These are phyloP conservation scores for Melolontha melolontha DNA, from an alignment of 2,888 invertebrate genomes.

Conservation along the genomic window DNA sequence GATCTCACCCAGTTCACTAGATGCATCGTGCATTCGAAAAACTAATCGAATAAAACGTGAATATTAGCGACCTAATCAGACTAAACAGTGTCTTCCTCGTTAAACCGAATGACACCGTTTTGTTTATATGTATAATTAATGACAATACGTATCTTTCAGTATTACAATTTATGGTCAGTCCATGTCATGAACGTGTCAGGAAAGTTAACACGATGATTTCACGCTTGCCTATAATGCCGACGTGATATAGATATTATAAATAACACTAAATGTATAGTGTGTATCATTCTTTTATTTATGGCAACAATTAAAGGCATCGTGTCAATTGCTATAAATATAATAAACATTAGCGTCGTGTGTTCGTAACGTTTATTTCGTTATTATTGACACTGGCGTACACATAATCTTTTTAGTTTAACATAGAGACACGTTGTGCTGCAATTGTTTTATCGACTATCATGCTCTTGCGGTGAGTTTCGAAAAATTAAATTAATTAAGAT, in stretches of 20 bases:
- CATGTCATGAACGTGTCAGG: conserved; percentile 13
- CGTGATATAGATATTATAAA: background rate
- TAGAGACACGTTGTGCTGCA: too few species aligned
- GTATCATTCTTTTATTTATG: conserved; percentile 2
- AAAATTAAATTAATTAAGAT: too few species aligned
- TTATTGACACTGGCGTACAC: too few species aligned
- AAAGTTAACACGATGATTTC: conserved; percentile 21
- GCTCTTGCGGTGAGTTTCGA: too few species aligned
- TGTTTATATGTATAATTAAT: conserved; percentile 5
- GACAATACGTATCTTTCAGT: background rate
- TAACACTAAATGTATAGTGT: background rate
- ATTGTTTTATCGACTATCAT: too few species aligned
- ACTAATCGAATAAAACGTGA: background rate
- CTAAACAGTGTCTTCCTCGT: conserved; percentile 26
- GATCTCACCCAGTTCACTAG: too few species aligned
- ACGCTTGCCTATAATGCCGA: background rate
- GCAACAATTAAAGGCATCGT: background rate
- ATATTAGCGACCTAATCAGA: conserved; percentile 14
- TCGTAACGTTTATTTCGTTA: too few species aligned
- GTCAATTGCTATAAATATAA: conserved; percentile 7
- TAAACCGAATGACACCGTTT: conserved; percentile 29
- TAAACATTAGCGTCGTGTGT: background rate
- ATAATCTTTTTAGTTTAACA: too few species aligned
- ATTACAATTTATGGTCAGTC: conserved; percentile 14
- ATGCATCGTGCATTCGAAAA: too few species aligned